phyloP scores from a whole-genome alignment of 2,113 vertebrate genomes.

The Poecile atricapillus region DNA sequence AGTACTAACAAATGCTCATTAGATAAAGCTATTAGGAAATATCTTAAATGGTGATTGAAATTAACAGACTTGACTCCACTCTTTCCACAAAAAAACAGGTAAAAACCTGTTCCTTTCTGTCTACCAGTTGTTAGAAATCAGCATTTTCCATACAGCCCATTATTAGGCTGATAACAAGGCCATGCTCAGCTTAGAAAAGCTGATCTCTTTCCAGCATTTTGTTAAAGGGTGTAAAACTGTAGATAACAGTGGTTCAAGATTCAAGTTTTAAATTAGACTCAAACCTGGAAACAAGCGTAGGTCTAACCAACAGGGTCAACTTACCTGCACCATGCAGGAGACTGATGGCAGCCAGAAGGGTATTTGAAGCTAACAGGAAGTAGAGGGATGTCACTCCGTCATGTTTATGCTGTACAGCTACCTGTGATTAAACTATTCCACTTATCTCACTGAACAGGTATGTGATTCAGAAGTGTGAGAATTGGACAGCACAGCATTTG shows the following conservation, averaged over 20 bases:
- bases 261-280: background rate
- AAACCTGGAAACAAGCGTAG: background rate
- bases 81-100: background rate
- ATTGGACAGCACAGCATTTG: background rate
- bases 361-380: background rate
- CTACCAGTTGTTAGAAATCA: background rate
- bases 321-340: background rate
- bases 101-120: background rate
- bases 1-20: background rate
- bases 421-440: background rate
- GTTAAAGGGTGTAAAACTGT: background rate
- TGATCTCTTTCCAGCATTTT: background rate
- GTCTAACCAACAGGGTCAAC: background rate
- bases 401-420: background rate
- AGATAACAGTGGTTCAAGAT: background rate
- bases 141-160: background rate
- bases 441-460: background rate
- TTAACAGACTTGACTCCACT: background rate
- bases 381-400: background rate
- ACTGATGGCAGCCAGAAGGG: background rate
- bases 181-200: background rate
- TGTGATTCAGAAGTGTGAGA: background rate
- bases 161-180: background rate
- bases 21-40: background rate
- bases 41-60: background rate